Percentiles rank a stretch among this genome's conserved stretches.
These are phyloP conservation scores for Menidia beryllina DNA, from an alignment of 2,113 vertebrate genomes.

Conservation along the genomic window DNA sequence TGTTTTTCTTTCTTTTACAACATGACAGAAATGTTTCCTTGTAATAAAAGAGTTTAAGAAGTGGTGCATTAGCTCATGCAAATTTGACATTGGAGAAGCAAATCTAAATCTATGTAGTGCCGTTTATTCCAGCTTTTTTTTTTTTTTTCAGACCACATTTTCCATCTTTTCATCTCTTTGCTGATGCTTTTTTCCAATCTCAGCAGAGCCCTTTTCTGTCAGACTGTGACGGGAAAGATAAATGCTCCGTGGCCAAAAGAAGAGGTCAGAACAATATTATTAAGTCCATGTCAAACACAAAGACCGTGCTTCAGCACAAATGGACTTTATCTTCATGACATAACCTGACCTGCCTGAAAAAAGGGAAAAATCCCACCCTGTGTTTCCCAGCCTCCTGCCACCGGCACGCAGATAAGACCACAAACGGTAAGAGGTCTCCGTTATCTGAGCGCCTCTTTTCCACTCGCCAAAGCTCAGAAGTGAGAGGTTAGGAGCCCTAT, in stretches of 20 bases:
- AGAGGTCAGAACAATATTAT: slow-evolving; percentile 80
- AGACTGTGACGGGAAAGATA: slow-evolving; percentile 38
- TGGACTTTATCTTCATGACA: slow-evolving; percentile 49
- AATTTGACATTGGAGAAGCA: slow-evolving; percentile 30
- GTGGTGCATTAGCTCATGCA: slow-evolving; percentile 27
- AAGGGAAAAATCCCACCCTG: background rate
- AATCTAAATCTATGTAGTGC: slow-evolving; percentile 30
- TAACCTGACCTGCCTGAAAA: slow-evolving; percentile 44
- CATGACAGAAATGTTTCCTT: slow-evolving; percentile 25
- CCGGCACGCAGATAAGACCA: slow-evolving; percentile 35
- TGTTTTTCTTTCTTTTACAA: slow-evolving; percentile 2
- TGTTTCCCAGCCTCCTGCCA: slow-evolving; percentile 10
- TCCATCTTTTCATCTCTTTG: slow-evolving; percentile 39
- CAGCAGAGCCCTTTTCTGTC: slow-evolving; percentile 13
- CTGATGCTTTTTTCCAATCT: slow-evolving; percentile 35
- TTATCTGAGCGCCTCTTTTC: slow-evolving; percentile 43
- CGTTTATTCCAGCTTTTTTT: slow-evolving; percentile 15
- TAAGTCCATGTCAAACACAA: slow-evolving; percentile 60
- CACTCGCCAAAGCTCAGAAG: slow-evolving; percentile 46
- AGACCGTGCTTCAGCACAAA: slow-evolving; percentile 25
- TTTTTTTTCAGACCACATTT: slow-evolving; percentile 33
- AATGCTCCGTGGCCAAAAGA: slow-evolving; percentile 37
- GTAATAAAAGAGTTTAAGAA: slow-evolving; percentile 13
- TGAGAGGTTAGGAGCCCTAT: slow-evolving; percentile 20
- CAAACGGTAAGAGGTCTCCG: slow-evolving; percentile 2